These are phyloP conservation scores for Chrysoperla carnea DNA, from an alignment of 1,140 invertebrate species.

Conservation along the genomic window DNA sequence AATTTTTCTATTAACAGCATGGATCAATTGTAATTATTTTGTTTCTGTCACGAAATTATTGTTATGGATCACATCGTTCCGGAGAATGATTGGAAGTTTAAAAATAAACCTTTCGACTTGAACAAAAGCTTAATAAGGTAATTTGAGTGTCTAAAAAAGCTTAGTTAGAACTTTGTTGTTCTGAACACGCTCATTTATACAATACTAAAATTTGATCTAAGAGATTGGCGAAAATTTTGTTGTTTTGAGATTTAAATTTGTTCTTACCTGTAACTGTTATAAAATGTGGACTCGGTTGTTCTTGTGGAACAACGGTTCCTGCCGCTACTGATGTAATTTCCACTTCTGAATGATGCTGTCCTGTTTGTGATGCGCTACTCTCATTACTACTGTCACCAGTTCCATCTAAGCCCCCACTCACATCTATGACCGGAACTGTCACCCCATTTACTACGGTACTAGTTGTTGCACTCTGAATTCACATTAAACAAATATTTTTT, in stretches of 20 bases:
- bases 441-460: slow-evolving; percentile 19
- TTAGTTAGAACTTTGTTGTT: too few species aligned
- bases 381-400: slow-evolving; percentile 22
- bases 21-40: too few species aligned
- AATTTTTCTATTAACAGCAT: too few species aligned
- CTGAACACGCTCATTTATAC: too few species aligned
- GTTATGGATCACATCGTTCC: too few species aligned
- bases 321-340: slow-evolving; percentile 15
- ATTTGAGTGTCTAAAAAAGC: too few species aligned
- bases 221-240: too few species aligned
- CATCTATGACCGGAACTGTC: slow-evolving; percentile 17
- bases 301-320: slow-evolving; percentile 18
- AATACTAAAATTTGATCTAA: too few species aligned
- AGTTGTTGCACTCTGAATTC: slow-evolving; percentile 6
- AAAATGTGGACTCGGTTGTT: slow-evolving; percentile 19
- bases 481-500: background rate
- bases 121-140: too few species aligned
- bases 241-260: background rate
- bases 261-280: slow-evolving; percentile 22
- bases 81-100: too few species aligned
- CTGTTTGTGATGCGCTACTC: slow-evolving; percentile 14
- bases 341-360: background rate
- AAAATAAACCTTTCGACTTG: too few species aligned
- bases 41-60: too few species aligned
- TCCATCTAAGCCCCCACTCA: slow-evolving; percentile 18